phyloP scores from a whole-genome alignment of 2,888 invertebrate species.

The Lycaena phlaeas region DNA sequence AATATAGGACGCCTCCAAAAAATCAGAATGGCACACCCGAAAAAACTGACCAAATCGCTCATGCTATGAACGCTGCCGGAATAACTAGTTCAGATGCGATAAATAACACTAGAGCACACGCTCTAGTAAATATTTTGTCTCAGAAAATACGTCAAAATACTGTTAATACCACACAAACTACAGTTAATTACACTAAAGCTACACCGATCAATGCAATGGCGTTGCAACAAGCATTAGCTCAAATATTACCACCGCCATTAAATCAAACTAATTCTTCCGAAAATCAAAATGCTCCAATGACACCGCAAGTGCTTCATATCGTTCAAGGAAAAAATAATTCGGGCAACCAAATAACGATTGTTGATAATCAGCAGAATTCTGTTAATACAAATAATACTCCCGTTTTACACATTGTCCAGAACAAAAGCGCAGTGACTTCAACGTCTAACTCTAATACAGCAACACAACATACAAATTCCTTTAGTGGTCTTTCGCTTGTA shows the following conservation, averaged over 20 bases:
- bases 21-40: constrained; percentile 33
- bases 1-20: constrained; percentile 20
- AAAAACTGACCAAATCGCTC: constrained; percentile 56
- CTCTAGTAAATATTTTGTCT: constrained; percentile 66
- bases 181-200: constrained; percentile 41
- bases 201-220: constrained; percentile 53
- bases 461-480: constrained; percentile 37
- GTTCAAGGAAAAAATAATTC: constrained; percentile 58
- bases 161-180: constrained; percentile 27
- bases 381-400: constrained; percentile 50
- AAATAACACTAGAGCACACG: constrained; percentile 35
- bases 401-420: constrained; percentile 63
- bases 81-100: constrained; percentile 38
- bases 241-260: constrained; percentile 57
- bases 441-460: constrained; percentile 35
- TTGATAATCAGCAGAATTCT: constrained; percentile 53
- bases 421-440: constrained; percentile 35
- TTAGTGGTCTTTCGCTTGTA: constrained; percentile 53
- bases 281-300: constrained; percentile 29
- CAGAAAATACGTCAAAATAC: constrained; percentile 57
- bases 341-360: constrained; percentile 51
- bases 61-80: constrained; percentile 63
- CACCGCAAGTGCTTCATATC: constrained; percentile 59
- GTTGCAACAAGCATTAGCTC: constrained; percentile 61
- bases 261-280: constrained; percentile 45